Evolutionary conservation across 2,888 invertebrate species (phyloP).

Genomic region (Merodon equestris): DNA sequence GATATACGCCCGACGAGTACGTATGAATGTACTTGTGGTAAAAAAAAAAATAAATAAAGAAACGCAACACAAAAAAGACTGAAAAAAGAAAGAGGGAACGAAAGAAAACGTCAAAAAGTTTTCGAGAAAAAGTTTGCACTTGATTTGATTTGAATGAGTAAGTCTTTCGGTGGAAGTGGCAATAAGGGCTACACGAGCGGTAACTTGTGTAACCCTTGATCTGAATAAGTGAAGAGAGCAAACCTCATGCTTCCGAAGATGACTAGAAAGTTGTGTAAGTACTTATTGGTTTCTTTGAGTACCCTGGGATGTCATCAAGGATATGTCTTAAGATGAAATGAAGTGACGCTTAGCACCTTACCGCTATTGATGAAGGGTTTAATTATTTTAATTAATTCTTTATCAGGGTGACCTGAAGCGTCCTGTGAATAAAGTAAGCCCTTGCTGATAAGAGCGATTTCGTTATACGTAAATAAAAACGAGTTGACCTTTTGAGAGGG

Average conservation of each 20-base stretch:
- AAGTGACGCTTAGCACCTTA: conserved; percentile 9
- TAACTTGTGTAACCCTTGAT: conserved; percentile 59
- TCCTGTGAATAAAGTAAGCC: neutral
- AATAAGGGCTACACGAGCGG: conserved; percentile 54
- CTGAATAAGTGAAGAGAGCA: conserved; percentile 49
- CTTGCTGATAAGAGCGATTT: neutral
- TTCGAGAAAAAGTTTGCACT: conserved; percentile 61
- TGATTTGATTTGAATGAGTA: conserved; percentile 65
- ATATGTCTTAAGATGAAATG: conserved; percentile 28
- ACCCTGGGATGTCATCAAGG: conserved; percentile 52
- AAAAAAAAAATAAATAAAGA: conserved; percentile 12
- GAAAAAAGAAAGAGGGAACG: neutral
- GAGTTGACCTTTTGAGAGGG: no score
- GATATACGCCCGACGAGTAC: neutral
- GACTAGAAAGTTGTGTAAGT: conserved; percentile 34
- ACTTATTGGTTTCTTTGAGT: conserved; percentile 53
- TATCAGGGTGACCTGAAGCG: neutral
- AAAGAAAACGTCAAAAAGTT: conserved; percentile 43
- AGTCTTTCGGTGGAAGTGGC: conserved; percentile 58
- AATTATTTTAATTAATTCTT: conserved; percentile 2
- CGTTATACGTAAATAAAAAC: no score
- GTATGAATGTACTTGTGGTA: no score
- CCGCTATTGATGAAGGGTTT: conserved; percentile 3
- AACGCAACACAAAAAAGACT: neutral
- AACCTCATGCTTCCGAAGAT: conserved; percentile 17